Evolutionary conservation across 2,113 vertebrate species (phyloP), one percentile per base, ranked within the genome.

Genomic region (Perccottus glenii): DNA sequence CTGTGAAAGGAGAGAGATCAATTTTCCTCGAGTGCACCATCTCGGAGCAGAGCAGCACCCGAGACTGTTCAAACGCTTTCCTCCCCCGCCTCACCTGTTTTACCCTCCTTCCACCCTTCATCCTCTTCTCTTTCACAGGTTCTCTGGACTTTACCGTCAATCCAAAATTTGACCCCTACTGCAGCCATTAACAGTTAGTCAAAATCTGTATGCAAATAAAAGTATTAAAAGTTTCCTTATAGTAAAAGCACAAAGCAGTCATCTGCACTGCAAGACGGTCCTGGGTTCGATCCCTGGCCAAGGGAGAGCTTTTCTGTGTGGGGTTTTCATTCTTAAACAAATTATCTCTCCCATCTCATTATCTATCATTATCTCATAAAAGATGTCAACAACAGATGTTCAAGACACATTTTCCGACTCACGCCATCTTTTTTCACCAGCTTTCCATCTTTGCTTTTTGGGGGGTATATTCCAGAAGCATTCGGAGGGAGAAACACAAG

Each of bases 11-110:
- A 83, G 76, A 71, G 60, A 52, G 82, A 92, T 92, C 77, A 84
- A 91, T 91, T 91, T 91, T 90, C 81, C 86, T 86, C 40, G 60
- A 89, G 83, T 64, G 70, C 80, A 80, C 57, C 69, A 75, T 77
- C 72, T 71, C 47, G 16, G 70, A 70, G 85, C 64, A 50, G 53
- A 47, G 65, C 61, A 51, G 70, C 60, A 66, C 67, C 6, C 10
- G 27, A 61, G 71, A 70, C 67, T 82, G 66, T 82, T 80, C 74
- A 85, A 77, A 85, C 38, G 44, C 59, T 55, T 70, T n/a, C 73
- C 40, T 38, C 11, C 67, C 63, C 52, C 75, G 16, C 52, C 7
- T 58, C 68, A 19, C 47, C 15, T 19, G 67, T 53, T 38, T 52
- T 11, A 61, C 50, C 63, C 16, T 56, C 60, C 48, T 57, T 46